Base-by-base conservation (phyloP, 2,888 invertebrate species). In the Dasysyrphus tricinctus region DNA sequence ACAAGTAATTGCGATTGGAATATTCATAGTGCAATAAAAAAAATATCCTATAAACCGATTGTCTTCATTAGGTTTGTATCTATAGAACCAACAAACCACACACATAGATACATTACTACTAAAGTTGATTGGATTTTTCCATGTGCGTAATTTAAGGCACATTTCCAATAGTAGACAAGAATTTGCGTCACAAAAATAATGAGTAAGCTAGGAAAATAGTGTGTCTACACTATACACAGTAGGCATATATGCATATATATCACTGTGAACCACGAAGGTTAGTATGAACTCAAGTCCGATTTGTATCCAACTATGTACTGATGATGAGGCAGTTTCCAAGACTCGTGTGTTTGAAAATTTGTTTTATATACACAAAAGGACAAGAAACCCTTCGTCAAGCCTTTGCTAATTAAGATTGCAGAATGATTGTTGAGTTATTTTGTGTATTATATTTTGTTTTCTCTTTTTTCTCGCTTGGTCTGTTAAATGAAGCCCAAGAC, bases 1-100 rank as follows among this genome's bases (percentile, higher is more conserved):
- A 88, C 85, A 88, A 88, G 88, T 88, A 88, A 88, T 88, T 88
- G 88, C 86, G 75, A 85, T 80, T 80, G 54, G 76, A 76, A 76
- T 80, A 84, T 84, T 80, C 80, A 80, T 84, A 61, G 74, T 70
- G 61, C 63, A 12, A 80, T 65, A 65, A 65, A 77, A 69, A 57
- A 12, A 54, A 32, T 7, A 32, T 6, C 39, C 59, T 72, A 44
- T 70, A 37, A 80, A 51, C 67, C 84, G 75, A 84, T 84, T 84
- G 84, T 84, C 84, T 85, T 85, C 77, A 85, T 77, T 73, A 83
- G 65, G 65, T 47, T 65, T 14, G 39, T 47, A 32, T 19, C 19
- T 59, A 39, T 19, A 37, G 2, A n/a, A 0, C 9, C 19, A 49
- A 42, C 39, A 3, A 37, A 32, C 37, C 47, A 24, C 34, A 24